Conservation (phyloP, 2,797 vertebrate species). For the Schizothorax lantsangensis region DNA sequence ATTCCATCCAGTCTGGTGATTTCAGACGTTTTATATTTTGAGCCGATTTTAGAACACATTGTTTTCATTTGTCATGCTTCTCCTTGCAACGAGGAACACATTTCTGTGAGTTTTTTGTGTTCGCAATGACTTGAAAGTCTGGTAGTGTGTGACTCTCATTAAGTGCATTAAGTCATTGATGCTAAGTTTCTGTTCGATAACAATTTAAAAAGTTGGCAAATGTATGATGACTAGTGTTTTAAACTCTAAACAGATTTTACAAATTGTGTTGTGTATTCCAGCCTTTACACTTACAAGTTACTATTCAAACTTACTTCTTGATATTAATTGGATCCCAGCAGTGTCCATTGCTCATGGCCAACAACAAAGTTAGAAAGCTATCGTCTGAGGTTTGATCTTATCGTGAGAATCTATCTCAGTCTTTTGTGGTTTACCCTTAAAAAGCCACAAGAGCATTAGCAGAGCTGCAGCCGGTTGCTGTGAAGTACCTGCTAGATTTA, state of each 20-base stretch:
- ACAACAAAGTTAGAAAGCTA: neutral
- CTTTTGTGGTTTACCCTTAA: conserved; percentile 50
- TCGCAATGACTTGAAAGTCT: neutral
- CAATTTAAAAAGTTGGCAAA: neutral
- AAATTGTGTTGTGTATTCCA: neutral
- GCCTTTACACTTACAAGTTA: neutral
- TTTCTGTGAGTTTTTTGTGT: neutral
- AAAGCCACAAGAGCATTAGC: conserved; percentile 34
- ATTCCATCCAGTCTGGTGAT: neutral
- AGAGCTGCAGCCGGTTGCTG: conserved; percentile 34
- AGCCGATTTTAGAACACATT: neutral
- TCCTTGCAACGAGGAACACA: neutral
- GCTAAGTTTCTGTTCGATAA: neutral
- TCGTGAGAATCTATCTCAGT: conserved; percentile 10
- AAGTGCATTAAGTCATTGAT: neutral
- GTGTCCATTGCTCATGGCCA: neutral
- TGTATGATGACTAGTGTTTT: neutral
- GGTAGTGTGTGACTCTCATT: neutral
- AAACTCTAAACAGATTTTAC: neutral
- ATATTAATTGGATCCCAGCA: conserved; percentile 3
- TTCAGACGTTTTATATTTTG: neutral
- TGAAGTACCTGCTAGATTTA: conserved; percentile 50
- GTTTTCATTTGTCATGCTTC: neutral
- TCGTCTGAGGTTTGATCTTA: conserved; percentile 34
- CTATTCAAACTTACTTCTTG: neutral